Evolutionary conservation across 2,888 invertebrate genomes (phyloP), one percentile per base, ranked within the genome.

Genomic region (Congeria kusceri): DNA sequence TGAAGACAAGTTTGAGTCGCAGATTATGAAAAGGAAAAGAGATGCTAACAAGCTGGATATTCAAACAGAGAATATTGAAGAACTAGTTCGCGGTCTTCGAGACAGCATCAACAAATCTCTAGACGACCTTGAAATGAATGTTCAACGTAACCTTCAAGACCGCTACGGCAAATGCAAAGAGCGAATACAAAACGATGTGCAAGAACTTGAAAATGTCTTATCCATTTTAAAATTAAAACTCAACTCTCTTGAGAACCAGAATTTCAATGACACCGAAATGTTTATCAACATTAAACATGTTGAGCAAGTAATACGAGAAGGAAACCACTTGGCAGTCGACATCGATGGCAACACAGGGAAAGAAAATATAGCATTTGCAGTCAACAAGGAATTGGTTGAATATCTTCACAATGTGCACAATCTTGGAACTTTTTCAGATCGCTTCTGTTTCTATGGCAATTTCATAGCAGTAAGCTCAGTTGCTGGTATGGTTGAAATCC

Each of bases 221-320:
- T 20, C 29, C 3, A 23, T 62, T 7, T 18, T 62, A 32, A 28
- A 62, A 20, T 29, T 18, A n/a, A 39, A 62, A 39, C 29, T 39
- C 29, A 62, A 7, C 15, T 13, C 15, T 7, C 7, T 28, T 39
- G 32, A 32, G 20, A 23, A 25, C 23, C 15, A 39, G 15, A n/a
- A 29, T 18, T 32, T n/a, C 20, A n/a, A 28, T 62, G 39, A 62
- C 39, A 39, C 23, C 4, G 39, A 39, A 28, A 39, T 39, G 20
- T 62, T 27, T 39, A 39, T 62, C 25, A 29, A 62, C 62, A 62
- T 39, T 4, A 62, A 62, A 28, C 29, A 32, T 18, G 62, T 39
- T 27, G 32, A 39, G 20, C 18, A 32, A 15, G 20, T 15, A 18
- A 15, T 39, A 32, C 5, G 1, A n/a, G 20, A 15, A 9, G 29